phyloP scores from a whole-genome alignment of 2,888 invertebrate species.

The Abscondita cerata region DNA sequence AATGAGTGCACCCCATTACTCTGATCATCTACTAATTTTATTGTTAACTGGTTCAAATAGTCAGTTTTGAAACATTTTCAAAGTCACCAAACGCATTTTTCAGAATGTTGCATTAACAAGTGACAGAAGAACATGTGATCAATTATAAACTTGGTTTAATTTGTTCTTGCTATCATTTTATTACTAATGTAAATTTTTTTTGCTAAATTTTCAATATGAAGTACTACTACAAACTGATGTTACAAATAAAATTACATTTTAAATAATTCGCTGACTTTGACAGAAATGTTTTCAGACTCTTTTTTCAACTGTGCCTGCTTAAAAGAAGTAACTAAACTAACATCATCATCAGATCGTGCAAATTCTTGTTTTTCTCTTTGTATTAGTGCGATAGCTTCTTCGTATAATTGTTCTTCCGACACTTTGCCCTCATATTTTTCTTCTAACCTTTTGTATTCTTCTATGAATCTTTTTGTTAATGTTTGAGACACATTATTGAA shows the following conservation, averaged over 20 bases:
- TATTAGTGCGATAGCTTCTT: constrained; percentile 55
- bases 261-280: constrained; percentile 30
- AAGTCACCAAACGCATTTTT: too few species aligned
- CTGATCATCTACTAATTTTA: too few species aligned
- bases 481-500: constrained; percentile 60
- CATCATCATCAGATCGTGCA: constrained; percentile 2
- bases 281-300: constrained; percentile 15
- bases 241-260: constrained; percentile 8
- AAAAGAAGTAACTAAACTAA: constrained; percentile 41
- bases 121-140: too few species aligned
- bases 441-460: constrained; percentile 66
- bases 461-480: constrained; percentile 67
- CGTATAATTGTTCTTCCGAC: constrained; percentile 60
- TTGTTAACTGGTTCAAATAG: too few species aligned
- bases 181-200: neutral
- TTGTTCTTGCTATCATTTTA: neutral
- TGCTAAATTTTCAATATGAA: neutral
- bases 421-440: constrained; percentile 58
- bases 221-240: constrained; percentile 1
- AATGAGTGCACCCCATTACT: too few species aligned
- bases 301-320: constrained; percentile 38
- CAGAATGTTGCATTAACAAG: too few species aligned
- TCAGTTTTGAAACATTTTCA: too few species aligned
- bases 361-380: constrained; percentile 44
- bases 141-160: neutral